phyloP scores from a whole-genome alignment of 2,797 vertebrate genomes.

The Parambassis ranga region DNA sequence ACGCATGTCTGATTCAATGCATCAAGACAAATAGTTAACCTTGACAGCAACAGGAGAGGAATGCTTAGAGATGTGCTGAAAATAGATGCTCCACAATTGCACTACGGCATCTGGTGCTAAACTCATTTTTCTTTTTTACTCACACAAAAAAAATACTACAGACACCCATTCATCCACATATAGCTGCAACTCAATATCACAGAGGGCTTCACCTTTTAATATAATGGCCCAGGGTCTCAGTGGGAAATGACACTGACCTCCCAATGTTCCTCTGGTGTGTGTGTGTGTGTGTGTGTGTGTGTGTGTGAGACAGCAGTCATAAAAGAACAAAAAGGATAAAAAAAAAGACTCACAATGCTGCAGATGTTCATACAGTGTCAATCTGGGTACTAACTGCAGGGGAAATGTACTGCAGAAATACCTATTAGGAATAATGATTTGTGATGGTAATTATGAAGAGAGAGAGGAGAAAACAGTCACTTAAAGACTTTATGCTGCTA shows the following conservation, averaged over 20 bases:
- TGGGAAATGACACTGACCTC: conserved; percentile 26
- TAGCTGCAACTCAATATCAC: conserved; percentile 22
- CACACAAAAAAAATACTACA: neutral
- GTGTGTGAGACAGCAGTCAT: conserved; percentile 1
- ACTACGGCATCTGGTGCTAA: neutral
- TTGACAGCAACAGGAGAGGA: neutral
- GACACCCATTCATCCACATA: neutral
- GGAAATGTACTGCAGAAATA: conserved; percentile 33
- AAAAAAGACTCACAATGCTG: neutral
- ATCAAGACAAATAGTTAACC: conserved; percentile 27
- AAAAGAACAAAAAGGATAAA: neutral
- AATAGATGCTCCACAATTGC: conserved; percentile 12
- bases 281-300: conserved; percentile 3
- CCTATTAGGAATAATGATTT: conserved; percentile 13
- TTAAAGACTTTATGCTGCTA: neutral
- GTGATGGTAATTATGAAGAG: conserved; percentile 7
- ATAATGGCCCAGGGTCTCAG: neutral
- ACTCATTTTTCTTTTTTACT: neutral
- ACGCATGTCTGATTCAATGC: neutral
- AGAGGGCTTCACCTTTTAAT: conserved; percentile 15
- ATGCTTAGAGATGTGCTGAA: conserved; percentile 4
- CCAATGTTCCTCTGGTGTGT: conserved; percentile 7
- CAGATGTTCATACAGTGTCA: conserved; percentile 20
- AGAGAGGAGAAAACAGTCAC: conserved; percentile 19
- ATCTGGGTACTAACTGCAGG: conserved; percentile 9